A percentile compares a stretch with the other conserved stretches of the same genome.
phyloP scores from a whole-genome alignment of 2,888 invertebrate species.

The Ametastegia equiseti region DNA sequence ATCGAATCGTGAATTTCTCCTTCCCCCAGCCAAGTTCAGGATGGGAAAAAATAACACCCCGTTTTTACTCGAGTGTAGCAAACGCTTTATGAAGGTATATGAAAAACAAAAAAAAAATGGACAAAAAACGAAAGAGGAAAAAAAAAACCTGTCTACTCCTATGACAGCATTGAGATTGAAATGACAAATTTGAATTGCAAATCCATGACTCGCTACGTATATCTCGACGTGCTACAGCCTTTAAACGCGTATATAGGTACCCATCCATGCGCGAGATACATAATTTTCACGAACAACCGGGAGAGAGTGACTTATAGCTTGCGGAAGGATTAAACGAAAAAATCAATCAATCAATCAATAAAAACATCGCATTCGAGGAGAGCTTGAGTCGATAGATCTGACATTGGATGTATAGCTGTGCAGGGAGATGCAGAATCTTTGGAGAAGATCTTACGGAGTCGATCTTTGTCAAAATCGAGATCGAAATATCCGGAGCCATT shows the following conservation, averaged over 20 bases:
- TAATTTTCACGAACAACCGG: not conserved
- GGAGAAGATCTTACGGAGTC: too few species aligned
- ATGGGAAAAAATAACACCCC: not conserved
- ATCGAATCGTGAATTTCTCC: not conserved
- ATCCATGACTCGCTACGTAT: not conserved
- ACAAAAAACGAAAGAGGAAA: too few species aligned
- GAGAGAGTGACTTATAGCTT: not conserved
- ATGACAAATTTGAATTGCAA: constrained; percentile 9
- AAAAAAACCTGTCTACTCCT: constrained; percentile 25
- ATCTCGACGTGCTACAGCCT: constrained; percentile 3
- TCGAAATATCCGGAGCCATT: too few species aligned
- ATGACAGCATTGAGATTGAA: constrained; percentile 31
- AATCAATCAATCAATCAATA: not conserved
- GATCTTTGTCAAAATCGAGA: too few species aligned
- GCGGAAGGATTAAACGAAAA: not conserved
- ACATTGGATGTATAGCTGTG: too few species aligned
- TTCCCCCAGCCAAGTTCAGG: not conserved
- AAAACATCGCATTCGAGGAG: constrained; percentile 15
- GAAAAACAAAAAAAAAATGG: too few species aligned
- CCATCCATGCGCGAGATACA: not conserved
- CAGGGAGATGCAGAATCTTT: too few species aligned
- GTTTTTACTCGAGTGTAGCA: not conserved
- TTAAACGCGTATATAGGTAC: not conserved
- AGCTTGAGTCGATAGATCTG: not conserved
- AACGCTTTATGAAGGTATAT: too few species aligned